These are phyloP conservation scores for Scaptomyza pallida DNA, from an alignment of 1,140 invertebrate genomes.

Conservation along the genomic window DNA sequence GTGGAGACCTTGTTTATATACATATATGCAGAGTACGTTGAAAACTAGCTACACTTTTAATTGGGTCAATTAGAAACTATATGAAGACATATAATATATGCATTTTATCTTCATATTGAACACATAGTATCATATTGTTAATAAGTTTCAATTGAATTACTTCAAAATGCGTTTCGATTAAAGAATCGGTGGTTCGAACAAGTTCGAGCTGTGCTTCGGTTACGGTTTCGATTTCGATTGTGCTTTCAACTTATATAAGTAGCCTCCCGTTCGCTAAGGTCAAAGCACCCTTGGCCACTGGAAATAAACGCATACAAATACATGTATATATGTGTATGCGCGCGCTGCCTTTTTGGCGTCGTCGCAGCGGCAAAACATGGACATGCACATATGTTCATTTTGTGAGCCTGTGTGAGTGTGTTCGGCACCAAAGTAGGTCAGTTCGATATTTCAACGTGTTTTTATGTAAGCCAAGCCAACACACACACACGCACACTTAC, in stretches of 20 bases:
- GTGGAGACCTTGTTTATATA: not conserved
- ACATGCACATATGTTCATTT: slow-evolving; percentile 1
- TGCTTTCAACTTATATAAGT: slow-evolving; percentile 65
- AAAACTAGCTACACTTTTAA: not conserved
- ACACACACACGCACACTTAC: too few relatives aligned
- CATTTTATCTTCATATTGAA: too few relatives aligned
- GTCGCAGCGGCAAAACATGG: slow-evolving; percentile 29
- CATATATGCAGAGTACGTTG: too few relatives aligned
- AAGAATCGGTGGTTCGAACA: not conserved
- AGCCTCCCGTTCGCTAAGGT: slow-evolving; percentile 64
- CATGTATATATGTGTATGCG: slow-evolving; percentile 22
- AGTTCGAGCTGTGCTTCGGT: not conserved
- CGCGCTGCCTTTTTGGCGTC: slow-evolving; percentile 45
- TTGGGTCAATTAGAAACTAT: not conserved
- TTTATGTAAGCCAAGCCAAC: slow-evolving; percentile 39
- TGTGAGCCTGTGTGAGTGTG: slow-evolving; percentile 39
- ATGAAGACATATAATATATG: too few relatives aligned
- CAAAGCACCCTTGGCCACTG: slow-evolving; percentile 72
- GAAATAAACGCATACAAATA: slow-evolving; percentile 5
- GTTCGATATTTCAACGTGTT: slow-evolving; percentile 73
- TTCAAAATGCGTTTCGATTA: not conserved
- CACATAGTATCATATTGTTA: too few relatives aligned
- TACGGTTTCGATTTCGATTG: slow-evolving; percentile 8
- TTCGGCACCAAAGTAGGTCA: slow-evolving; percentile 73
- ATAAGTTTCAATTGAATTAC: too few relatives aligned